These are phyloP conservation scores for Macropus fuliginosus DNA, from an alignment of 2,797 vertebrate species.

Conservation along the genomic window DNA sequence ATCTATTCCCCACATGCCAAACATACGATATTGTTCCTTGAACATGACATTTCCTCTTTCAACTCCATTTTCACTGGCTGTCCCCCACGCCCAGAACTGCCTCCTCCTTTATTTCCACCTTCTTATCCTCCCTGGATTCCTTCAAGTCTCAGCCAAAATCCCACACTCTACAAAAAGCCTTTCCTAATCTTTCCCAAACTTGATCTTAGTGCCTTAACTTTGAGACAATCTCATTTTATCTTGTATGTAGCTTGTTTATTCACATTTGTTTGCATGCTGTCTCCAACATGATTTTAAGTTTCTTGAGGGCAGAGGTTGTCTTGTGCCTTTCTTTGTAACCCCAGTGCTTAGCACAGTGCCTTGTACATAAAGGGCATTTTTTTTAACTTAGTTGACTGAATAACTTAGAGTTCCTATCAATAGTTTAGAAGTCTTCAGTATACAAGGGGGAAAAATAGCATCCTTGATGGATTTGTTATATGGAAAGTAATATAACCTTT, in stretches of 20 bases:
- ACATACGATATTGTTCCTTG: conserved; percentile 34
- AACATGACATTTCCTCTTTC: neutral
- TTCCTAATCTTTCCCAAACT: neutral
- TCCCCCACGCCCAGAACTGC: neutral
- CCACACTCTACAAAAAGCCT: neutral
- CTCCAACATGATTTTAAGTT: neutral
- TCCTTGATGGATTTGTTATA: conserved; percentile 14
- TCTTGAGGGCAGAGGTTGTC: neutral
- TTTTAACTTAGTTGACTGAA: neutral
- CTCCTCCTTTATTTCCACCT: neutral
- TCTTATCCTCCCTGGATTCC: neutral
- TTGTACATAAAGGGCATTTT: neutral
- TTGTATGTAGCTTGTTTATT: neutral
- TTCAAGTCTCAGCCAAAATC: neutral
- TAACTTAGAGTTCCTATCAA: neutral
- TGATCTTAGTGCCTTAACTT: neutral
- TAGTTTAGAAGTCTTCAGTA: neutral
- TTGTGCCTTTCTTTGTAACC: neutral
- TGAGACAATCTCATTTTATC: neutral
- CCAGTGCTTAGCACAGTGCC: neutral
- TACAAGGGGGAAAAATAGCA: conserved; percentile 13
- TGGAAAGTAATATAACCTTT: neutral
- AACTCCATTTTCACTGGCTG: neutral
- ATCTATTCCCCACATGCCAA: conserved; percentile 33
- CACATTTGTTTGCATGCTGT: neutral